Evolutionary conservation across 2,888 invertebrate genomes (phyloP), one percentile per base, ranked within the genome.

Genomic region (Hemithea aestivaria): DNA sequence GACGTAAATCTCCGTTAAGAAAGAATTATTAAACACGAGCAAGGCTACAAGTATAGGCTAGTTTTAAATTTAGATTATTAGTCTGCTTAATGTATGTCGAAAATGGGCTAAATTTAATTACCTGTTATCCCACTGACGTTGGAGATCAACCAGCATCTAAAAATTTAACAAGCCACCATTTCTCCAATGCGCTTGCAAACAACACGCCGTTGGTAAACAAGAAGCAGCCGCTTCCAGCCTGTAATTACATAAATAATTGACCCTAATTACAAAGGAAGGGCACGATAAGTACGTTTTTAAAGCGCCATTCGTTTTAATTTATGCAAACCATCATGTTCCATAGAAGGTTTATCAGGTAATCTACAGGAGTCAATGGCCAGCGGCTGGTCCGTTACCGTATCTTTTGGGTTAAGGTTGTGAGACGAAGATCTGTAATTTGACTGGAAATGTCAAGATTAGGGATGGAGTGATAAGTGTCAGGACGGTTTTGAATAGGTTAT

Each of bases 371-470:
- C 73, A 65, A 71, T 66, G 67, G 53, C 51, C 58, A 40, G 51
- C 56, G 52, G 53, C 56, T 44, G 35, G 48, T 58, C 65, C 66
- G 61, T 73, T 70, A 69, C 53, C 64, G 60, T 72, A 72, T 70
- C 62, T 73, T 58, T 58, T 43, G 52, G 48, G 53, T 45, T 51
- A 40, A 52, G 53, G 45, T 51, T 54, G 46, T 40, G 31, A 48
- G 40, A 35, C 47, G 35, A 20, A 42, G 47, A 27, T 25, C 16
- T 16, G 5, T 2, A 16, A 16, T 2, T 16, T 16, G 6, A 20
- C 56, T 58, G 27, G 56, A 56, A 45, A 40, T 32, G 45, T 1
- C 35, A 27, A 5, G 8, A n/a, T 11, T 7, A 12, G 7, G n/a
- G 6, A 27, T 10, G n/a, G 16, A 16, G 3, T 5, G 5, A 16